Evolutionary conservation across 2,797 vertebrate genomes (phyloP).

Genomic region (Squalus acanthias): DNA sequence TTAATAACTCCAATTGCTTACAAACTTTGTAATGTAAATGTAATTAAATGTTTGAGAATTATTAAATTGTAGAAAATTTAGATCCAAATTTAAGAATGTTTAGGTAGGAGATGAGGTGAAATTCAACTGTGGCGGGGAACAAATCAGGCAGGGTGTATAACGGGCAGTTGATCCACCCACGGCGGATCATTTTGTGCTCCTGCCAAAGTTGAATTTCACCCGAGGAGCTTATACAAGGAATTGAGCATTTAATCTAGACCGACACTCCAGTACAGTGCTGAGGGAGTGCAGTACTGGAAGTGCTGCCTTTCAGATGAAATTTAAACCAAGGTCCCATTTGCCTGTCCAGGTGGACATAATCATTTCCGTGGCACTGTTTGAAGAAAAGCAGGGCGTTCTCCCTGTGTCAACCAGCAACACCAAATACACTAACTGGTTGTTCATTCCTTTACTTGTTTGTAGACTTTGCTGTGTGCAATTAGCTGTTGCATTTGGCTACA

Average conservation of each 20-base stretch:
- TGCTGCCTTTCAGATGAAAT: background rate
- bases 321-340: background rate
- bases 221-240: background rate
- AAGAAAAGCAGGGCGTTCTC: background rate
- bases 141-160: background rate
- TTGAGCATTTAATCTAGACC: background rate
- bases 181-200: background rate
- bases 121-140: background rate
- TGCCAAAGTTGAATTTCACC: background rate
- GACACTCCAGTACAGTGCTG: background rate
- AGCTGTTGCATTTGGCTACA: background rate
- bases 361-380: background rate
- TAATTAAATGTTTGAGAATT: background rate
- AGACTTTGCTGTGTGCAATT: background rate
- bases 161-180: background rate
- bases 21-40: background rate
- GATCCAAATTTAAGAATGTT: background rate
- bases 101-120: no score
- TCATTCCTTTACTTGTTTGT: background rate
- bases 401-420: background rate
- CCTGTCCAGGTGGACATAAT: background rate
- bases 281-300: background rate
- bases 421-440: background rate
- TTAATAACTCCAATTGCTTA: background rate
- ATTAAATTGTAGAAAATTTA: background rate